Conservation (phyloP, 2,888 invertebrate genomes). For the Vanessa cardui region DNA sequence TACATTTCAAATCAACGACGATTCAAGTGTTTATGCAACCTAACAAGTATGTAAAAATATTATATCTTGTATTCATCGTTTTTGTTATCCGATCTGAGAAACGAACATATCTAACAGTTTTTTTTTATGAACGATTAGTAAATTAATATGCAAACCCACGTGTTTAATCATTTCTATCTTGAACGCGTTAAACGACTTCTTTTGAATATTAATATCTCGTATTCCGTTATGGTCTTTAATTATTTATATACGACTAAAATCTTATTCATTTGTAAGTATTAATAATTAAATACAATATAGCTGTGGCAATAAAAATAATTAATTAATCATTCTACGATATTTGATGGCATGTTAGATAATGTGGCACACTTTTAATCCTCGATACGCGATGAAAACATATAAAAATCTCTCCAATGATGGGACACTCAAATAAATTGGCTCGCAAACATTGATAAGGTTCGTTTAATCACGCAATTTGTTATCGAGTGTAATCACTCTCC, state of each 20-base stretch:
- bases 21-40: too few relatives aligned
- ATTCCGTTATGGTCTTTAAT: not conserved
- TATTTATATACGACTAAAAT: not conserved
- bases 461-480: slow-evolving; percentile 42
- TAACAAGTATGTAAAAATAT: too few relatives aligned
- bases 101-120: too few relatives aligned
- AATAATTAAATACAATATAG: not conserved
- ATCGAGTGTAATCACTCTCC: slow-evolving; percentile 38
- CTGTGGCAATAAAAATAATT: not conserved
- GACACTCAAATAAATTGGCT: slow-evolving; percentile 59
- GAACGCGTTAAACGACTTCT: not conserved
- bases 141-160: too few relatives aligned
- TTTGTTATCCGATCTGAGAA: too few relatives aligned
- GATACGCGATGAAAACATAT: slow-evolving; percentile 22
- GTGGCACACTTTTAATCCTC: not conserved
- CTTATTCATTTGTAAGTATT: not conserved
- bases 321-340: not conserved
- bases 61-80: too few relatives aligned
- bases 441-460: slow-evolving; percentile 42
- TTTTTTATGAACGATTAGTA: too few relatives aligned
- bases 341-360: not conserved
- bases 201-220: not conserved
- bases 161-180: too few relatives aligned
- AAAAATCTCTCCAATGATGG: slow-evolving; percentile 44
- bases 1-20: too few relatives aligned